Evolutionary conservation across 2,888 invertebrate species (phyloP).

Genomic region (Microctonus brassicae): DNA sequence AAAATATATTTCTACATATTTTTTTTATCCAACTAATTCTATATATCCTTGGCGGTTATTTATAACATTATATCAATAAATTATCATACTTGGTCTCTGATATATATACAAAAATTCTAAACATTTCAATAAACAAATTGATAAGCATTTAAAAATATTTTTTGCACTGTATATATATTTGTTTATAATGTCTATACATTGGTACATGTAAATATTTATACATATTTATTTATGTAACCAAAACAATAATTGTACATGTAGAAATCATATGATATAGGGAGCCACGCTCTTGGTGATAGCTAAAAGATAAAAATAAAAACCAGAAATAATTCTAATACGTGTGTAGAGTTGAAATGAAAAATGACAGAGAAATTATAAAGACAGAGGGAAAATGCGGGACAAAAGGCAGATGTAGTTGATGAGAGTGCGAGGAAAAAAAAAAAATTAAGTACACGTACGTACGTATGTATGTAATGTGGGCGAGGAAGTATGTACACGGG

Average conservation of each 20-base stretch:
- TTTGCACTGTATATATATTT: background rate
- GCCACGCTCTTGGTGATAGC: constrained; percentile 9
- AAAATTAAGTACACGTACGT: constrained; percentile 8
- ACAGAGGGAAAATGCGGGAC: background rate
- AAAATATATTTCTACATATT: background rate
- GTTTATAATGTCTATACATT: background rate
- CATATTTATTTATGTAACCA: background rate
- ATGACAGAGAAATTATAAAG: background rate
- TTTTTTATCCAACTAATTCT: background rate
- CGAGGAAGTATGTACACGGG: constrained; percentile 16
- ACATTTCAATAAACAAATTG: no score
- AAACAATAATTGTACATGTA: background rate
- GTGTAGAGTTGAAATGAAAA: background rate
- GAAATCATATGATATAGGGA: background rate
- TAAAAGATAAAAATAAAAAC: constrained; percentile 37
- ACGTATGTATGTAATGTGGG: background rate
- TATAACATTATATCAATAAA: background rate
- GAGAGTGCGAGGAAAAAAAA: constrained; percentile 22
- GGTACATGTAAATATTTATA: background rate
- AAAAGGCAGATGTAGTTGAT: background rate
- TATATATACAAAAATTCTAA: constrained; percentile 2
- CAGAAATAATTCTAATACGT: constrained; percentile 6
- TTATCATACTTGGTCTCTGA: background rate
- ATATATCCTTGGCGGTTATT: background rate
- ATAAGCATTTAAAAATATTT: no score